A percentile compares a stretch with the other conserved stretches of the same genome.
phyloP scores from a whole-genome alignment of 1,140 invertebrate genomes.

The Drosophila trapezifrons region DNA sequence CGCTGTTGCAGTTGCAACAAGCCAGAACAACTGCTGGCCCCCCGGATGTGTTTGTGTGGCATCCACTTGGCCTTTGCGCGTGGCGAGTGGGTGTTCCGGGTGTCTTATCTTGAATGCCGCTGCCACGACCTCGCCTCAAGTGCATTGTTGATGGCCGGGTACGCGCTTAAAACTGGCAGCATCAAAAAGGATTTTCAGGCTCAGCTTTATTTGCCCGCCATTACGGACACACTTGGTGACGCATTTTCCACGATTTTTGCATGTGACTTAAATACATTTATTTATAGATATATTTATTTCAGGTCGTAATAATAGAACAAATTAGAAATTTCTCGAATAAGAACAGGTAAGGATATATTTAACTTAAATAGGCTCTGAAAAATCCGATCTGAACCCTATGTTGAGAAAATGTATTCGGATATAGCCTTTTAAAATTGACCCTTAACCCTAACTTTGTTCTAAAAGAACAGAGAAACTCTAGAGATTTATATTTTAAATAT shows the following conservation, averaged over 20 bases:
- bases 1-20: slow-evolving; percentile 22
- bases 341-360: background rate
- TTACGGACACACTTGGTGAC: slow-evolving; percentile 6
- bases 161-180: slow-evolving; percentile 3
- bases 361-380: no score
- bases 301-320: background rate
- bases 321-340: background rate
- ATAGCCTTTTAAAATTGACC: no score
- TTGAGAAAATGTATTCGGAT: no score
- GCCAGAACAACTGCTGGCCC: slow-evolving; percentile 15
- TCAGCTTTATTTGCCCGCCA: slow-evolving; percentile 7
- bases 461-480: no score
- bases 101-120: slow-evolving; percentile 55
- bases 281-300: slow-evolving; percentile 5
- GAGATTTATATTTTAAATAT: no score
- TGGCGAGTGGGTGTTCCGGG: slow-evolving; percentile 35
- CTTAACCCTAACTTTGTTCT: no score
- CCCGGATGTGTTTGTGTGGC: slow-evolving; percentile 50
- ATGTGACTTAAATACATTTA: slow-evolving; percentile 12
- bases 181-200: slow-evolving; percentile 1
- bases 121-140: slow-evolving; percentile 45
- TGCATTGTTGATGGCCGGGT: slow-evolving; percentile 32
- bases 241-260: slow-evolving; percentile 1
- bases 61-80: slow-evolving; percentile 69
- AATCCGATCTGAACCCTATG: no score